Evolutionary conservation across 2,113 vertebrate species (phyloP).

Genomic region (Taurulus bubalis): DNA sequence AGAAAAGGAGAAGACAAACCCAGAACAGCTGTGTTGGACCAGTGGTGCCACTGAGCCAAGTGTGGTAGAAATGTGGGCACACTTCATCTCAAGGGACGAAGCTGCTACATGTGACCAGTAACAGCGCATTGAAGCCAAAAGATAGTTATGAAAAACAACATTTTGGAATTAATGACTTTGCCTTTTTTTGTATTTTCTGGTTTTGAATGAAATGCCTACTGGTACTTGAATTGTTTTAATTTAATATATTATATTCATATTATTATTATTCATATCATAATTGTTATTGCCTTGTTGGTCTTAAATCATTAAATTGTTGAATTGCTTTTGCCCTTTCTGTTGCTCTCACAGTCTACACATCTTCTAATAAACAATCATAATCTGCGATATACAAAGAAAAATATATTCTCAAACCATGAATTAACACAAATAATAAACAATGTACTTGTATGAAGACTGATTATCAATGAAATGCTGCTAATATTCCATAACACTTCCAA

Average conservation of each 20-base stretch:
- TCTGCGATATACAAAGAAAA: not conserved
- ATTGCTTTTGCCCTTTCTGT: not conserved
- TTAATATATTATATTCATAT: not conserved
- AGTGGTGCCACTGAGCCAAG: not conserved
- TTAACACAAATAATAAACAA: conserved; percentile 14
- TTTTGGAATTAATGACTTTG: not conserved
- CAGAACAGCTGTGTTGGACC: not conserved
- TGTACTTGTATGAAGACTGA: not conserved
- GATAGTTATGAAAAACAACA: not conserved
- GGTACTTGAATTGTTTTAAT: not conserved
- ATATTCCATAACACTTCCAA: conserved; percentile 10
- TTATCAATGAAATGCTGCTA: not conserved
- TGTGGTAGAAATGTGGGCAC: not conserved
- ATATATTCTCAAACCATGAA: not conserved
- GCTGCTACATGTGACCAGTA: not conserved
- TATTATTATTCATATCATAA: too few relatives aligned
- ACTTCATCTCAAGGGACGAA: not conserved
- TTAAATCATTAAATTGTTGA: not conserved
- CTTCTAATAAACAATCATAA: not conserved
- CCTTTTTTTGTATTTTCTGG: too few relatives aligned
- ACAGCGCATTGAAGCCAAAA: not conserved
- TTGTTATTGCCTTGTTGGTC: not conserved
- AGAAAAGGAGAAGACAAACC: not conserved
- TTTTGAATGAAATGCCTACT: not conserved
- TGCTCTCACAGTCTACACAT: not conserved